Evolutionary conservation across 1,140 invertebrate species (phyloP).

Genomic region (Apis laboriosa): DNA sequence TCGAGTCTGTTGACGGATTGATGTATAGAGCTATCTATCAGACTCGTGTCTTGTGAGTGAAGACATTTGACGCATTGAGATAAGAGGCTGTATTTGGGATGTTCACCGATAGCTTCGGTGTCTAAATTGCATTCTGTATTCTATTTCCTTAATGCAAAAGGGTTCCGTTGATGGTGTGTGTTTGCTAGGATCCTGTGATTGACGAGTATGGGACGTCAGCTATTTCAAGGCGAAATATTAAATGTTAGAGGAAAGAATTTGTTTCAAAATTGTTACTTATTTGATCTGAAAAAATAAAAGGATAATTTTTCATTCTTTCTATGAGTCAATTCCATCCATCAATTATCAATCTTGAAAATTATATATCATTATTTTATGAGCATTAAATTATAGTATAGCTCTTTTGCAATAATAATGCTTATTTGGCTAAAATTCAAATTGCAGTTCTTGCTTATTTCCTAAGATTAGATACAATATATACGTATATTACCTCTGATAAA

Average conservation of each 20-base stretch:
- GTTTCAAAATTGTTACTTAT: neutral
- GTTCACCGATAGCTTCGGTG: neutral
- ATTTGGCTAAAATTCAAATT: too few species aligned
- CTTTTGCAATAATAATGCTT: too few species aligned
- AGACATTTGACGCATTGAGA: constrained; percentile 22
- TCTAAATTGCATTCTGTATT: constrained; percentile 2
- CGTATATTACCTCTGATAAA: too few species aligned
- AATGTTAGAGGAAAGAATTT: neutral
- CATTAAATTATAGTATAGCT: too few species aligned
- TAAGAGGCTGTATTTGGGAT: neutral
- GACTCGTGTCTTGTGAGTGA: neutral
- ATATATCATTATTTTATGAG: too few species aligned
- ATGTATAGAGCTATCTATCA: constrained; percentile 15
- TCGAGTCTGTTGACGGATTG: neutral
- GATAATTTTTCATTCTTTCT: too few species aligned
- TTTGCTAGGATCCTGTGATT: neutral
- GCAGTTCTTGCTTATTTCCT: too few species aligned
- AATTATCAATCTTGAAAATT: too few species aligned
- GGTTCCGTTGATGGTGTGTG: too few species aligned
- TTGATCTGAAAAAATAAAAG: too few species aligned
- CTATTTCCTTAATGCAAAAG: constrained; percentile 7
- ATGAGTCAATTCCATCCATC: too few species aligned
- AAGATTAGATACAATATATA: too few species aligned
- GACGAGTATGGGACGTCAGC: neutral
- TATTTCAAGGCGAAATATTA: neutral